phyloP scores from a whole-genome alignment of 2,113 vertebrate species.

The Pholis gunnellus region DNA sequence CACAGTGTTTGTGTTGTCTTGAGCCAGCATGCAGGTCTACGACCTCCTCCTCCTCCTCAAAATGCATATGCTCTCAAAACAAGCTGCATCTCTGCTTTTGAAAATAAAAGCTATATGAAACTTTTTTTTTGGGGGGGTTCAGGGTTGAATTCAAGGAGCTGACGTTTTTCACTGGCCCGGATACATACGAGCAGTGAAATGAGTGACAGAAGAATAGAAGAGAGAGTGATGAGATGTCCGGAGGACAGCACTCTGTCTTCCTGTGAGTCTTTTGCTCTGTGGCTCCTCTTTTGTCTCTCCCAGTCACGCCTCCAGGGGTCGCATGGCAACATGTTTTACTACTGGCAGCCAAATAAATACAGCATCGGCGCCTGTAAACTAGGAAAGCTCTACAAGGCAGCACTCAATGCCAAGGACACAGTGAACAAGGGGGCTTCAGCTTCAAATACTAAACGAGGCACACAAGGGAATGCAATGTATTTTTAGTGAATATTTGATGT shows the following conservation, averaged over 20 bases:
- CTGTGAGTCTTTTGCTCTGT: conserved; percentile 26
- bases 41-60: background rate
- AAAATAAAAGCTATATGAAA: background rate
- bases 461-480: background rate
- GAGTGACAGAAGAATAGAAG: conserved; percentile 35
- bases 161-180: background rate
- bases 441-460: conserved; percentile 20
- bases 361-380: conserved; percentile 59
- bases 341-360: conserved; percentile 66
- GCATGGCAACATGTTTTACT: conserved; percentile 77
- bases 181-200: conserved; percentile 32
- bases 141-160: background rate
- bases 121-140: background rate
- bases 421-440: conserved; percentile 14
- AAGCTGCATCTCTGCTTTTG: background rate
- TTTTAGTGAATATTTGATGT: background rate
- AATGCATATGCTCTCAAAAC: background rate
- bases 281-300: conserved; percentile 64
- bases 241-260: conserved; percentile 40
- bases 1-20: background rate
- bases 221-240: conserved; percentile 35
- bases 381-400: conserved; percentile 45
- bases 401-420: conserved; percentile 53
- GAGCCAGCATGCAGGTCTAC: background rate
- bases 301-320: conserved; percentile 66